Evolutionary conservation across 2,888 invertebrate genomes (phyloP).

Genomic region (Apamea crenata): DNA sequence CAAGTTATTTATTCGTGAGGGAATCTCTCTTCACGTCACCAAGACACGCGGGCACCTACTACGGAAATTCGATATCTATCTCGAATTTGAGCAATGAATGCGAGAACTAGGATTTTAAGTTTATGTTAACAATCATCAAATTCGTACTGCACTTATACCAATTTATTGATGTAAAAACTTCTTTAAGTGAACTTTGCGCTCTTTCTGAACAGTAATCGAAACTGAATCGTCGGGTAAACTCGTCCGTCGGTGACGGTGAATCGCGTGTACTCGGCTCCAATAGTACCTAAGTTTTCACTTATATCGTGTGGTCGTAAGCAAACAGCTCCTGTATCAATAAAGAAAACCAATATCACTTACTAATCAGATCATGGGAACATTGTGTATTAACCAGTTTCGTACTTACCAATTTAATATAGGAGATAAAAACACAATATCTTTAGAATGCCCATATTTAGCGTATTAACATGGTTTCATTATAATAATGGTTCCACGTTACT

Average conservation of each 20-base stretch:
- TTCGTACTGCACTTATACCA: not conserved
- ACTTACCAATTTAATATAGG: not conserved
- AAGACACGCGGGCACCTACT: slow-evolving; percentile 43
- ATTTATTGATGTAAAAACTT: not conserved
- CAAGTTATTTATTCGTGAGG: slow-evolving; percentile 68
- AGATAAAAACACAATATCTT: slow-evolving; percentile 7
- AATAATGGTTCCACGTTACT: not conserved
- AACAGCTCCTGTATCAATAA: too few relatives aligned
- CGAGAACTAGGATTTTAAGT: not conserved
- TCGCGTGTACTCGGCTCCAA: too few relatives aligned
- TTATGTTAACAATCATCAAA: not conserved
- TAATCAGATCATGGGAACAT: not conserved
- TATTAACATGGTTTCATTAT: not conserved
- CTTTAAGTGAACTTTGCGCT: too few relatives aligned
- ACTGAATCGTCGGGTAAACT: too few relatives aligned
- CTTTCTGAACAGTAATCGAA: too few relatives aligned
- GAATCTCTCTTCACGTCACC: slow-evolving; percentile 61
- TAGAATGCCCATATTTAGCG: not conserved
- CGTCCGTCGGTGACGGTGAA: too few relatives aligned
- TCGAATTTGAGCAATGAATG: not conserved
- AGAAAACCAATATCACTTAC: not conserved
- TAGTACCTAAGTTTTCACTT: too few relatives aligned
- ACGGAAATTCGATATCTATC: slow-evolving; percentile 28
- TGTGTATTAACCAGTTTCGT: not conserved
- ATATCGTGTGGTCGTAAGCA: too few relatives aligned